Evolutionary conservation across 2,113 vertebrate species (phyloP), one percentile per base, ranked within the genome.

Genomic region (Calypte anna): DNA sequence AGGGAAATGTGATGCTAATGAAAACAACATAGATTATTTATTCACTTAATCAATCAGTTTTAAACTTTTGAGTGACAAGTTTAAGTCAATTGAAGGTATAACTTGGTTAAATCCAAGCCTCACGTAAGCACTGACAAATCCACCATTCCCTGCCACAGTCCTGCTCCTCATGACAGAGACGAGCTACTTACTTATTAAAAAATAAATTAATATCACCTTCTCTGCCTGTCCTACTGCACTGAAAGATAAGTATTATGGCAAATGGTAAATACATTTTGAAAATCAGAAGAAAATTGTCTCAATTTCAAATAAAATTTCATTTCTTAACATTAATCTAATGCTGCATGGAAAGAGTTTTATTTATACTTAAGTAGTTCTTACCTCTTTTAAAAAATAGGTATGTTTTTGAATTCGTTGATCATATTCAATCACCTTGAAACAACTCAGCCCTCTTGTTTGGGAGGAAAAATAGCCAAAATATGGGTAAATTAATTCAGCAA

Each of bases 41-140:
- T 91, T 94, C 25, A 2, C 22, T 94, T 93, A 95, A 94, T 95
- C 91, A 91, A 95, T 95, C 94, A 85, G 82, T 73, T 97, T 91
- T 84, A 82, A 95, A 82, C 93, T 94, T 94, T 33, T 91, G 84
- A 88, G 72, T 92, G 95, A 88, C 67, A 86, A 86, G 70, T 91
- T 95, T 51, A 82, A 93, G 74, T 73, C 91, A 92, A 94, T 95
- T 92, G 80, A 93, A 92, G 5, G 1, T 64, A 22, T 11, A 94
- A 76, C 80, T 92, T 92, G 25, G 50, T 84, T 36, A 95, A 89
- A 87, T 62, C 43, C 63, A 58, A 62, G 38, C 33, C 68, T 30
- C 27, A 20, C n/a, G 27, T 68, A 78, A 88, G 69, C 14, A 27
- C 10, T 73, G 38, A 30, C 28, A 87, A 86, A 74, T 79, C 55